These are phyloP conservation scores for Drosophila cracens DNA, from an alignment of 2,888 invertebrate genomes.

Conservation along the genomic window DNA sequence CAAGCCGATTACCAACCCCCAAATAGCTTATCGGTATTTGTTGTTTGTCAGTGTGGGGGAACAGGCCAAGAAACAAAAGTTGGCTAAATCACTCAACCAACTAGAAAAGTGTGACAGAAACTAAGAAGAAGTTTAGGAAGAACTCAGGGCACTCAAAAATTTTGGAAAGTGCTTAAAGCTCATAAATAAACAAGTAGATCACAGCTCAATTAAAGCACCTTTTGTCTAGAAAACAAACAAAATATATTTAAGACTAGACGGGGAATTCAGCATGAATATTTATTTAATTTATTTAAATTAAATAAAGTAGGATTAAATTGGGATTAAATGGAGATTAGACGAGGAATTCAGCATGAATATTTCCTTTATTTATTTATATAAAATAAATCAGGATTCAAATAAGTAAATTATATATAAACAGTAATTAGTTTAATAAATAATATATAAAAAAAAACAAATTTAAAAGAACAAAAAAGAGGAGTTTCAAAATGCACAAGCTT, in stretches of 20 bases:
- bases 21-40: constrained; percentile 12
- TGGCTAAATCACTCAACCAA: constrained; percentile 7
- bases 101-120: not conserved
- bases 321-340: too few species aligned
- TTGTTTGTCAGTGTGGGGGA: not conserved
- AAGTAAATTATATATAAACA: too few species aligned
- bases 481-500: too few species aligned
- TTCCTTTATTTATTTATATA: too few species aligned
- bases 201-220: not conserved
- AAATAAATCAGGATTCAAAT: too few species aligned
- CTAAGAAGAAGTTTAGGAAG: not conserved
- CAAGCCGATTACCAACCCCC: constrained; percentile 36
- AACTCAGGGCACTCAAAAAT: not conserved
- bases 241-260: too few species aligned
- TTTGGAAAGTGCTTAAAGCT: constrained; percentile 3
- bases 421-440: too few species aligned
- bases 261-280: not conserved
- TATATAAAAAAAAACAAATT: too few species aligned
- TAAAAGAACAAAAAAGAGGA: too few species aligned
- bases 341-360: too few species aligned
- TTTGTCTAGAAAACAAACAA: not conserved
- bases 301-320: not conserved
- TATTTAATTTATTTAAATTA: not conserved
- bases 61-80: not conserved
- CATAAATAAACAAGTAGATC: not conserved